Evolutionary conservation across 2,797 vertebrate genomes (phyloP), one percentile per base, ranked within the genome.

Genomic region (Lycodopsis pacificus): DNA sequence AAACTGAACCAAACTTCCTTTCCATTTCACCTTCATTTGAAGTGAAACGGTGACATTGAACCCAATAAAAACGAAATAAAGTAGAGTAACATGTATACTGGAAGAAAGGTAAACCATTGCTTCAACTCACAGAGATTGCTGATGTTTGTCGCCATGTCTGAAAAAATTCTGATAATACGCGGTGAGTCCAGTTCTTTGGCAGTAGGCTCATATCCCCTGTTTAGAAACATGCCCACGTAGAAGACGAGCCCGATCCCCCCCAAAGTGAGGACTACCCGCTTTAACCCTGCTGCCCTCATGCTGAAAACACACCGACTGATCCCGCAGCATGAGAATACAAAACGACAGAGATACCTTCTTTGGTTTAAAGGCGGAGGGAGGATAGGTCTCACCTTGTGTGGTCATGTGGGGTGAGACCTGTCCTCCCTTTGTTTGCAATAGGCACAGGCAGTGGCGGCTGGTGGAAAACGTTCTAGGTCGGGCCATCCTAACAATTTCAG

Each of bases 61-160:
- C 40, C 19, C 3, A 1, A 46, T 30, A 10, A 12, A 7, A 68
- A 40, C 20, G 0, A 27, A 42, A 20, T 9, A 38, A 61, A 62
- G 25, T 12, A 4, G 36, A n/a, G 7, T 13, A 25, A 54, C 7
- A 13, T 27, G 1, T 1, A 42, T 7, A 44, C 0, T 0, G 7
- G 4, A 20, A 30, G 5, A 65, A 65, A n/a, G 6, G 15, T 30
- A 19, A 44, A 15, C 9, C 0, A 9, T 40, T 15, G 57, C 0
- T 0, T 17, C 0, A 17, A 91, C 91, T 92, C 84, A 91, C 91
- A 5, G 13, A 92, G 61, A 0, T 53, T 59, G 12, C 5, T 59
- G 69, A 89, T 44, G 59, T 30, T 81, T 1, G 1, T 42, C 74
- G 82, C 67, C 65, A 89, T 54, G 17, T 79, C 66, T 17, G 69